Evolutionary conservation across 2,797 vertebrate species (phyloP).

Genomic region (Falco columbarius): DNA sequence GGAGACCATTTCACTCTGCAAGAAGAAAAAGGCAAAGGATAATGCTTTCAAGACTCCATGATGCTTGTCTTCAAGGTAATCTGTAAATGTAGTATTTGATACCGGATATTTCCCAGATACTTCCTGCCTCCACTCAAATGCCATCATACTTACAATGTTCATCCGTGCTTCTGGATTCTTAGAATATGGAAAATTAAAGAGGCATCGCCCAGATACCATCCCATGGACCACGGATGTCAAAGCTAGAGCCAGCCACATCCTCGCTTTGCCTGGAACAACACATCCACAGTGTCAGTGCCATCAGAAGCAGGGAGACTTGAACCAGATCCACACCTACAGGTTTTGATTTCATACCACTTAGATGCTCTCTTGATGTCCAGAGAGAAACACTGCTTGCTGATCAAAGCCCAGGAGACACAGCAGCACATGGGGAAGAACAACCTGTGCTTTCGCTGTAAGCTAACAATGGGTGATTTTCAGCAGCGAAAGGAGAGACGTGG

Average conservation of each 20-base stretch:
- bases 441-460: neutral
- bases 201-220: neutral
- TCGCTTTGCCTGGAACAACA: neutral
- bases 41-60: neutral
- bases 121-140: neutral
- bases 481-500: neutral
- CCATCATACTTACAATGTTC: neutral
- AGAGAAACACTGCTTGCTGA: neutral
- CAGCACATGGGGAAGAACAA: neutral
- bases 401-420: neutral
- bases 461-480: neutral
- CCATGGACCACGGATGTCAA: accelerated
- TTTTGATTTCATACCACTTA: neutral
- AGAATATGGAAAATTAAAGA: neutral
- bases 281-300: neutral
- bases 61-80: neutral
- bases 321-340: neutral
- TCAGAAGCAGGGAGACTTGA: neutral
- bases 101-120: neutral
- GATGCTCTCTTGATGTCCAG: neutral
- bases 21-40: neutral
- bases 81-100: neutral
- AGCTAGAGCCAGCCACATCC: neutral
- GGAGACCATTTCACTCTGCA: neutral
- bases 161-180: neutral